phyloP scores from a whole-genome alignment of 2,797 vertebrate species.

The Mus caroli region DNA sequence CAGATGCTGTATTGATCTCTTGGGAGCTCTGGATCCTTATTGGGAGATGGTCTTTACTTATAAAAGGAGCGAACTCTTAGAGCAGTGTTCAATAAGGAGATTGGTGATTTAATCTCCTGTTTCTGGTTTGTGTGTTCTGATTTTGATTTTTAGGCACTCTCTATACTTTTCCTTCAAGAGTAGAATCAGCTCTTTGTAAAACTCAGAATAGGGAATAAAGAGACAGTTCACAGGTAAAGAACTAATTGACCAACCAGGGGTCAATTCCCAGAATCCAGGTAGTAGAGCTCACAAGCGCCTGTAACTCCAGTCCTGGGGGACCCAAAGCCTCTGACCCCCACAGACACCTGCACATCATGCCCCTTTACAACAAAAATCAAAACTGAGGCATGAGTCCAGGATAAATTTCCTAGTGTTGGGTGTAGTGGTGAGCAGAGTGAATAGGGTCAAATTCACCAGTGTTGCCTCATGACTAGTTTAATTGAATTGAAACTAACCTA shows the following conservation, averaged over 20 bases:
- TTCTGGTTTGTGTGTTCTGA: not conserved
- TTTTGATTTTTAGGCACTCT: not conserved
- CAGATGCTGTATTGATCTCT: not conserved
- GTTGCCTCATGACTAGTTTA: not conserved
- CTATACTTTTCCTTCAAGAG: not conserved
- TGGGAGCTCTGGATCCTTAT: not conserved
- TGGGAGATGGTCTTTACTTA: not conserved
- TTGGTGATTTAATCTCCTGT: not conserved
- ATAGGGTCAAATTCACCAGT: not conserved
- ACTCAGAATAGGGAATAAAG: not conserved
- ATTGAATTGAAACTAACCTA: not conserved
- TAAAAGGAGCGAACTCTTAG: not conserved
- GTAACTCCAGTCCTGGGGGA: not conserved
- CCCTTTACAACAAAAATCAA: not conserved
- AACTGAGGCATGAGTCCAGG: too few relatives aligned
- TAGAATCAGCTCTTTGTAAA: not conserved
- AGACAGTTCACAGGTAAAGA: not conserved
- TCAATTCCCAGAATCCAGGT: not conserved
- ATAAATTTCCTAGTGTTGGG: not conserved
- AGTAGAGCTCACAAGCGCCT: not conserved
- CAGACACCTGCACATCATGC: too few relatives aligned
- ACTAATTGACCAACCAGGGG: not conserved
- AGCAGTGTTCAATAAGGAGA: not conserved
- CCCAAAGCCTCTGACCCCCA: not conserved
- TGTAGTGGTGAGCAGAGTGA: not conserved